Evolutionary conservation across 2,888 invertebrate genomes (phyloP), one percentile per base, ranked within the genome.

Genomic region (Sericinus montela): DNA sequence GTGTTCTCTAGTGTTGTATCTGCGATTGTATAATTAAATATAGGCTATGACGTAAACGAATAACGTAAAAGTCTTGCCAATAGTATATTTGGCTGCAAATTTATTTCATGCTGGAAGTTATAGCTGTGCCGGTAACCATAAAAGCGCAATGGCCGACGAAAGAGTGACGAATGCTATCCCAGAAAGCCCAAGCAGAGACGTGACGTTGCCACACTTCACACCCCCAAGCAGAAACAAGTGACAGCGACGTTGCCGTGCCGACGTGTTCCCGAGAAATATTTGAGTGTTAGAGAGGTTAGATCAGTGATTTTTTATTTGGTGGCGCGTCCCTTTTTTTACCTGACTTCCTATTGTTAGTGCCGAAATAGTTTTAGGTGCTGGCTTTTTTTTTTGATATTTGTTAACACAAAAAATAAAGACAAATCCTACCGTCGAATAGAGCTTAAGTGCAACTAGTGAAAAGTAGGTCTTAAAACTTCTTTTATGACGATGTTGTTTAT

Each of bases 191-290:
- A 44, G 35, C 41, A 43, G 49, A 45, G 52, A 54, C 11, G 73
- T 72, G 66, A 65, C 68, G 77, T 77, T 77, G 77, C 77, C 77
- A 62, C 54, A 59, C 67, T 62, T 60, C 59, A 57, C 67, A 65
- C 66, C 68, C 69, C 69, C 57, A 47, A 55, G 25, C 45, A 32
- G 36, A 57, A 60, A 55, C 60, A 59, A 60, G 59, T 64, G 64
- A 64, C 48, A 60, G 74, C 60, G 74, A 63, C 76, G 81, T 80
- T 80, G 81, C 81, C 81, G 75, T 73, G 69, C 71, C 68, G 69
- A 58, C 49, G 54, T 56, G 59, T 37, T 46, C 48, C 45, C 52
- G 42, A 51, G 37, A 58, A 59, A 57, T 57, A 60, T 58, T 67
- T 62, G 36, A 43, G 48, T 48, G 30, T 36, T 54, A 65, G 63